Evolutionary conservation across 92 coral and sea anemone genomes (phyloP), one percentile per base, ranked within the genome.

Genomic region (Hydrozoanthus gracilis): DNA sequence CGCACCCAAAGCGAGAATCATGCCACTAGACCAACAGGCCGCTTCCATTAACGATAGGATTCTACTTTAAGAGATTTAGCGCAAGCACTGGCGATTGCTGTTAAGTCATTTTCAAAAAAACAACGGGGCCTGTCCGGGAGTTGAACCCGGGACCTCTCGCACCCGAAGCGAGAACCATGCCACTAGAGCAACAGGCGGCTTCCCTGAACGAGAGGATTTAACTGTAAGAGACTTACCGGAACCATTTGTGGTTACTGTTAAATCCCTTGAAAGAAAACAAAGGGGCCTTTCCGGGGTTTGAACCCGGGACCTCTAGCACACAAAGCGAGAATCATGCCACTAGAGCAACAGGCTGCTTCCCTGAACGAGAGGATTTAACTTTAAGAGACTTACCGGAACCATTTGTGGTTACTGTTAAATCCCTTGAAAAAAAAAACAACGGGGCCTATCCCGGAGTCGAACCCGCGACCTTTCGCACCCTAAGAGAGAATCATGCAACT

Each of bases 291-390:
- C 95, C 98, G 98, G 95, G 95, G 92, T 88, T 95, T 72, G 95
- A 92, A 95, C 98, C 98, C 93, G 93, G 94, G 96, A 95, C 96
- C 94, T 95, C 98, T 95, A 94, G 95, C 93, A 94, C 95, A 95
- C 94, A 89, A 94, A 92, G 95, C 95, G 95, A 94, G 95, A 92
- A 92, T 94, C 94, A 90, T 90, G 87, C 93, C 98, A 79, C 95
- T 94, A 91, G 98, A 92, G 94, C 94, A 94, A 76, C 94, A 91
- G 2, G 35, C 35, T 27, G 39, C 39, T 27, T 27, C 39, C 39
- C 39, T 27, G 0, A 2, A 27, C 2, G 39, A 27, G 1, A 27
- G 39, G 39, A 27, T 27, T 27, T 27, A 27, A 27, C 39, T 27
- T 27, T 27, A 27, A 27, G 39, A 27, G 39, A 27, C 1, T 27